Percentiles rank a stretch among this genome's conserved stretches.
phyloP scores from a whole-genome alignment of 2,113 vertebrate genomes.

The Ochotona princeps region DNA sequence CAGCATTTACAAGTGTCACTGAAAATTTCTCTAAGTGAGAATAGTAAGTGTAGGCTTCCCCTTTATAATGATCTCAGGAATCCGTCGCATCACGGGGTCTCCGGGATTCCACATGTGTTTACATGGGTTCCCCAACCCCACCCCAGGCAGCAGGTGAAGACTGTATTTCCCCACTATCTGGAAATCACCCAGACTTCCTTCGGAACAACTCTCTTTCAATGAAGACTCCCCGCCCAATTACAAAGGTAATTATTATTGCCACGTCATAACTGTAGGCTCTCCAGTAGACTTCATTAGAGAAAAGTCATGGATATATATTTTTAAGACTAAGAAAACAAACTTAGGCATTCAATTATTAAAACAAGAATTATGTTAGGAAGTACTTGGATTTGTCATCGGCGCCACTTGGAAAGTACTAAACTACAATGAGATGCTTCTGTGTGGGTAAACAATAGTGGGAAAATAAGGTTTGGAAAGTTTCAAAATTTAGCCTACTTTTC shows the following conservation, averaged over 20 bases:
- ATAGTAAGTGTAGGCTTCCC: neutral
- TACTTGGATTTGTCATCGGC: neutral
- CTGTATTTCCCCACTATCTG: conserved; percentile 35
- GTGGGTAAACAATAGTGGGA: neutral
- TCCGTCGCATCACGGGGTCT: neutral
- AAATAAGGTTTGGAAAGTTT: conserved; percentile 59
- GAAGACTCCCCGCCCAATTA: conserved; percentile 62
- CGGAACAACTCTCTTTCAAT: conserved; percentile 15
- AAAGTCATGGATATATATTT: conserved; percentile 56
- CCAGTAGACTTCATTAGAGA: conserved; percentile 61
- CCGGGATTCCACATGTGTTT: neutral
- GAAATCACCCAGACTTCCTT: conserved; percentile 58
- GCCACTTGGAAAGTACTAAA: conserved; percentile 34
- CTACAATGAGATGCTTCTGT: neutral
- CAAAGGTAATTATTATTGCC: conserved; percentile 74
- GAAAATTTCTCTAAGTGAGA: conserved; percentile 17
- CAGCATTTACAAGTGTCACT: neutral
- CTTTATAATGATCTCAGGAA: neutral
- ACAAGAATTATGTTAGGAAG: conserved; percentile 18
- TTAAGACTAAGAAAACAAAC: conserved; percentile 44
- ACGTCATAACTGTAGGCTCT: conserved; percentile 71
- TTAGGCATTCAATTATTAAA: conserved; percentile 42
- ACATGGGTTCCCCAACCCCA: conserved; percentile 18
- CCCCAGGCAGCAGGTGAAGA: conserved; percentile 77
- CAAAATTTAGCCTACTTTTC: neutral